phyloP scores from a whole-genome alignment of 2,113 vertebrate genomes.

The Apus apus region DNA sequence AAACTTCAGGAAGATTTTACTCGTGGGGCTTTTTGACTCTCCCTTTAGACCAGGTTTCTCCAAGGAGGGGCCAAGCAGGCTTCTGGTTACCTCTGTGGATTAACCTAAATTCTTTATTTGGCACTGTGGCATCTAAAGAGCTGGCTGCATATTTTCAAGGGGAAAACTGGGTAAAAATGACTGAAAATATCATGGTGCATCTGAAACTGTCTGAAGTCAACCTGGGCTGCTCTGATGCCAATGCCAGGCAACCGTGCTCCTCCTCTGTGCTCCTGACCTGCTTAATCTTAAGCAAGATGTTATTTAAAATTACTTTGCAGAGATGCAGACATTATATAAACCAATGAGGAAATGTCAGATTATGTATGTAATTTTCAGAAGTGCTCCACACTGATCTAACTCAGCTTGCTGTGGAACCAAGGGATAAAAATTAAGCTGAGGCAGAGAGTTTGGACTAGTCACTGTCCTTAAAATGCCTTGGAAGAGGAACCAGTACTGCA shows the following conservation, averaged over 20 bases:
- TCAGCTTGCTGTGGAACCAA: neutral
- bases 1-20: neutral
- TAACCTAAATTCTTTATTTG: neutral
- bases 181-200: neutral
- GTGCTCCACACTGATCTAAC: neutral
- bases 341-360: neutral
- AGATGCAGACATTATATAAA: neutral
- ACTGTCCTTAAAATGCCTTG: neutral
- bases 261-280: neutral
- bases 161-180: neutral
- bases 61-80: neutral
- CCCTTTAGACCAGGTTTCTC: neutral
- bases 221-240: neutral
- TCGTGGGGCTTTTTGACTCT: neutral
- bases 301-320: slow-evolving; percentile 29
- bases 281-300: neutral
- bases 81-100: neutral
- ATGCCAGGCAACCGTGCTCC: neutral
- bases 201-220: neutral
- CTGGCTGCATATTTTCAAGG: neutral
- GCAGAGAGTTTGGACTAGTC: neutral
- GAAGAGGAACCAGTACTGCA: neutral
- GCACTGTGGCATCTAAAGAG: neutral
- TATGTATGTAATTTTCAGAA: slow-evolving; percentile 7
- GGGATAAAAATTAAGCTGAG: neutral